Percentiles rank a stretch among this genome's conserved stretches.
Conservation (phyloP, 2,888 invertebrate genomes). For the Drosophila macrospina region DNA sequence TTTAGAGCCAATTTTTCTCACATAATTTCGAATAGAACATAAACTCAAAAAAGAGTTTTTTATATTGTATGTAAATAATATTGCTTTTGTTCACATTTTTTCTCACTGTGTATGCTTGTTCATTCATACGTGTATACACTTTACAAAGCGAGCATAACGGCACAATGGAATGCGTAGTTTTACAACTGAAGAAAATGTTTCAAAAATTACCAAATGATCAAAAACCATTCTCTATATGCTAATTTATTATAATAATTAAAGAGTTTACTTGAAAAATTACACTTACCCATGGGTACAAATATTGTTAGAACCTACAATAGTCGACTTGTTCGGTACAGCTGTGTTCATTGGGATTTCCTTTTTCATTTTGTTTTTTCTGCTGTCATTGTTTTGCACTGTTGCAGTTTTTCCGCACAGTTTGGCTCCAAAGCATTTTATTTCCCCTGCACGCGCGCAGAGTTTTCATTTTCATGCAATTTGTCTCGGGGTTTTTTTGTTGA, state of each 20-base stretch:
- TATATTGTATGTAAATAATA: background rate
- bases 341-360: background rate
- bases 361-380: slow-evolving; percentile 4
- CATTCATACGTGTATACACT: slow-evolving; percentile 6
- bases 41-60: background rate
- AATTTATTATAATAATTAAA: no score
- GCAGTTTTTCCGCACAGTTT: slow-evolving; percentile 72
- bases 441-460: slow-evolving; percentile 57
- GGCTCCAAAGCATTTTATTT: slow-evolving; percentile 70
- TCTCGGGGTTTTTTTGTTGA: slow-evolving; percentile 26
- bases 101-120: slow-evolving; percentile 8
- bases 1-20: background rate
- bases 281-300: no score
- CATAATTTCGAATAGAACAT: background rate
- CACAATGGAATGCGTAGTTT: background rate
- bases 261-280: no score
- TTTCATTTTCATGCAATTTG: slow-evolving; percentile 72
- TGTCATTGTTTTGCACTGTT: slow-evolving; percentile 67
- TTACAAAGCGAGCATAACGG: background rate
- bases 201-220: no score
- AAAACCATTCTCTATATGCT: no score
- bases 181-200: no score
- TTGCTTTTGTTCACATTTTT: background rate
- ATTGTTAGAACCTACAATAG: slow-evolving; percentile 18
- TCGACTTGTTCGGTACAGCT: slow-evolving; percentile 27